A percentile compares a stretch with the other conserved stretches of the same genome.
Evolutionary conservation across 1,140 invertebrate species (phyloP).

Genomic region (Atta cephalotes): DNA sequence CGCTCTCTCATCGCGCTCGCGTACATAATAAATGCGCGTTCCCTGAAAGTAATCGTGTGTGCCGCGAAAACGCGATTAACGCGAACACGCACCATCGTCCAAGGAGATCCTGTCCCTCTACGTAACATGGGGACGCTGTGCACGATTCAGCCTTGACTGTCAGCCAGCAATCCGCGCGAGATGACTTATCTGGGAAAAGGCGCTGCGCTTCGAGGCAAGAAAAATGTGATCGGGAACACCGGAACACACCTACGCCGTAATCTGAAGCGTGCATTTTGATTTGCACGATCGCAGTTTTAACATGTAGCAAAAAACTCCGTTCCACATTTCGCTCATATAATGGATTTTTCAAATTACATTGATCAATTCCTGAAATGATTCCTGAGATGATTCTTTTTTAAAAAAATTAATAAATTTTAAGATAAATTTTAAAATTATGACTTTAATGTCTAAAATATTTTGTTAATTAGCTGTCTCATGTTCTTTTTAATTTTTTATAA

Average conservation of each 20-base stretch:
- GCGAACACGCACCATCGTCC: conserved; percentile 58
- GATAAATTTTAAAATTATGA: neutral
- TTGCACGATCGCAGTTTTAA: conserved; percentile 1
- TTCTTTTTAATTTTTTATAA: neutral
- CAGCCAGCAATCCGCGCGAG: conserved; percentile 22
- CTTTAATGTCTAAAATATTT: neutral
- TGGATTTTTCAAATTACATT: neutral
- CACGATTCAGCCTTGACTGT: conserved; percentile 69
- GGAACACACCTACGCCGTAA: conserved; percentile 12
- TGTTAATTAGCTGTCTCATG: neutral
- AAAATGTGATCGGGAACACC: conserved; percentile 4
- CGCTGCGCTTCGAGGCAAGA: neutral
- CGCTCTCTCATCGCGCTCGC: neutral
- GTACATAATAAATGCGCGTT: neutral
- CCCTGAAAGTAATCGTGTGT: conserved; percentile 62
- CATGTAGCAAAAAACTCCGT: neutral
- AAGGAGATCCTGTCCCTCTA: conserved; percentile 71
- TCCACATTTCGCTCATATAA: neutral
- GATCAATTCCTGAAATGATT: neutral
- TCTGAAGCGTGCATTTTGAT: neutral
- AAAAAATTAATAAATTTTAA: neutral
- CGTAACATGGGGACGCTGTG: conserved; percentile 57
- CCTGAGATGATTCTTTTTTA: neutral
- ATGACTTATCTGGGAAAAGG: conserved; percentile 52
- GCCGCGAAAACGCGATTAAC: conserved; percentile 66